These are phyloP conservation scores for Adrianichthys oophorus DNA, from an alignment of 2,797 vertebrate genomes.

Conservation along the genomic window DNA sequence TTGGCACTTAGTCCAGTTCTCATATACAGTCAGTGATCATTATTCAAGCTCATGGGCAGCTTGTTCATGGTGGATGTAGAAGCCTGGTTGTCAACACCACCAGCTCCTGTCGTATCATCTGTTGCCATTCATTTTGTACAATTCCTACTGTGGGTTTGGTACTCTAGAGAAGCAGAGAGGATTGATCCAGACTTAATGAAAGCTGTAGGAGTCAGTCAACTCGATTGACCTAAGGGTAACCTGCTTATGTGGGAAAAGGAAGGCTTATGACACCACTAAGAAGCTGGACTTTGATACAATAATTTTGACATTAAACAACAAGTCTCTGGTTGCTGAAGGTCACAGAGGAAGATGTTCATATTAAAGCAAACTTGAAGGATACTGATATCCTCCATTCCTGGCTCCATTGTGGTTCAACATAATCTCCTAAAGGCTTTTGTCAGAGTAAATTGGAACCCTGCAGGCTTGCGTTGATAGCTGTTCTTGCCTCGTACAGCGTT, in stretches of 20 bases:
- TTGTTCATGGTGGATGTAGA: constrained; percentile 28
- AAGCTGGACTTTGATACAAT: no score
- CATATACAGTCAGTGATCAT: neutral
- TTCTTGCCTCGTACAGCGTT: neutral
- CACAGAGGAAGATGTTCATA: constrained; percentile 20
- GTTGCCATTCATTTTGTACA: constrained; percentile 41
- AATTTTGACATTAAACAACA: neutral
- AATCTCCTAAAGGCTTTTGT: constrained; percentile 48
- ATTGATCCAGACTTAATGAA: constrained; percentile 5
- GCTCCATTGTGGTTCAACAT: constrained; percentile 40
- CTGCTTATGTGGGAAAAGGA: no score
- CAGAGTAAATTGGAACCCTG: constrained; percentile 35
- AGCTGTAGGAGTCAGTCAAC: neutral
- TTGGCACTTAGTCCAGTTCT: constrained; percentile 12
- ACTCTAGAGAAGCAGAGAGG: constrained; percentile 5
- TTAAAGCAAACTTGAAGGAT: constrained; percentile 39
- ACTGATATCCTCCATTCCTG: constrained; percentile 47
- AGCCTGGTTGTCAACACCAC: constrained; percentile 29
- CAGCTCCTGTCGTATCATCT: constrained; percentile 29
- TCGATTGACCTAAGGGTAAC: neutral
- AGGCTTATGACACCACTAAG: no score
- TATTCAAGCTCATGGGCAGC: constrained; percentile 5
- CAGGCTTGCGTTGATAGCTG: constrained; percentile 23
- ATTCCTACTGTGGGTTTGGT: constrained; percentile 28
- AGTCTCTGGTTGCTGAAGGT: neutral